A percentile compares a stretch with the other conserved stretches of the same genome.
phyloP scores from a whole-genome alignment of 2,113 vertebrate species.

The Pluvialis apricaria region DNA sequence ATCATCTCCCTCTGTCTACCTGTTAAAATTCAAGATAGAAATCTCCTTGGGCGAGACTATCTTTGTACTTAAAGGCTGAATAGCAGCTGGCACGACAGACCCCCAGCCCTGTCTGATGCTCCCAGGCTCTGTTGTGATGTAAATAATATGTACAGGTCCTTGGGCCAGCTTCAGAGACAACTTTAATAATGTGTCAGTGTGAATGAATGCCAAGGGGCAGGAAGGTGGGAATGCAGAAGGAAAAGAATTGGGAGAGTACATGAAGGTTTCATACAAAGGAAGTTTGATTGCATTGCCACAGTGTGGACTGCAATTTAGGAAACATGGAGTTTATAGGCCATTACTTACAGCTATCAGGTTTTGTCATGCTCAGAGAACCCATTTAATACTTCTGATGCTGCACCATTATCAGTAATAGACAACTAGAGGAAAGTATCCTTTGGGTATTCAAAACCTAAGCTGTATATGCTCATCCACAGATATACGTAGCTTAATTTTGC shows the following conservation, averaged over 20 bases:
- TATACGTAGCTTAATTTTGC: neutral
- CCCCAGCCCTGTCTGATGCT: neutral
- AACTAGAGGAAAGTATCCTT: neutral
- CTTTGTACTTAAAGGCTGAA: neutral
- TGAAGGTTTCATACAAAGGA: neutral
- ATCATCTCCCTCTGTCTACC: neutral
- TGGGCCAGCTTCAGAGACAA: slow-evolving; percentile 26
- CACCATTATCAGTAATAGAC: neutral
- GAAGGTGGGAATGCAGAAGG: neutral
- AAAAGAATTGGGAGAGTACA: neutral
- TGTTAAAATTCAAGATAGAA: slow-evolving; percentile 10
- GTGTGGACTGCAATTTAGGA: neutral
- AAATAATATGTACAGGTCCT: slow-evolving; percentile 31
- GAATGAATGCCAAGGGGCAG: slow-evolving; percentile 28
- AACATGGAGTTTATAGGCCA: neutral
- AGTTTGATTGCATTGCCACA: neutral
- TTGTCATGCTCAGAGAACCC: neutral
- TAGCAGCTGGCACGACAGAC: neutral
- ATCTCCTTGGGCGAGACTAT: neutral
- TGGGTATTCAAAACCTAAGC: neutral
- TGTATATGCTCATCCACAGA: neutral
- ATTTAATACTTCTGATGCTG: neutral
- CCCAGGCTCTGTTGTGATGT: slow-evolving; percentile 31
- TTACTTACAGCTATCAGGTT: neutral
- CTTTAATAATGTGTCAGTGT: neutral